Base-by-base conservation (phyloP, 1,140 invertebrate genomes). In the Neocloeon triangulifer region DNA sequence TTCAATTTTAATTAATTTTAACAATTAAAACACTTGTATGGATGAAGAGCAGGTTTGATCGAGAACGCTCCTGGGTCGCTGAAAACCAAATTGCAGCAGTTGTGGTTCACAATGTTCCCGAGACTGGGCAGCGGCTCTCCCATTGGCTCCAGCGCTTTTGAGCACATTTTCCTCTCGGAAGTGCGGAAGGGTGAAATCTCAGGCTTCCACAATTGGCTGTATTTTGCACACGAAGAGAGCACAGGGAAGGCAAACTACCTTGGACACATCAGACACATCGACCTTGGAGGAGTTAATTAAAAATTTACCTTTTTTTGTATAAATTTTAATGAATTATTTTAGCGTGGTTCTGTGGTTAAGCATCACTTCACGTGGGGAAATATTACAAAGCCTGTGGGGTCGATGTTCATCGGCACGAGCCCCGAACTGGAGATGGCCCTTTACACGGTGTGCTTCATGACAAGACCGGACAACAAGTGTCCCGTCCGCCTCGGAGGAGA, bases 371-470 rank as follows among this genome's bases (percentile, higher is more conserved):
- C 61, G 21, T 78, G 79, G 55, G 64, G 71, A 45, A 65, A 65
- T 0, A 51, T 67, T 2, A 61, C 70, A 33, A 91, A 89, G 49
- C 72, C 73, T 1, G 69, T 76, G 0, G 72, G 73, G 16, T 65
- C 67, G 2, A 63, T 89, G 53, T 86, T 91, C 43, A 62, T 92
- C 36, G 86, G 86, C 15, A 88, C 81, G 3, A 86, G 81, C 36
- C 88, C 86, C 0, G 88, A 92, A 57, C 61, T 92, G 40, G 86
- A 94, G 56, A 69, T 95, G 51, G 76, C 84, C 12, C 53, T 88
- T 1, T 92, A 89, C 46, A 85, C 84, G 0, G 62, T 85, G 6
- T 89, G 82, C 43, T 85, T 76, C 46, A 53, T 78, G 7, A 52
- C 71, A 3, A 59, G 78, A 34, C 64, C 69, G 1, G 69, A 77